Conservation (phyloP, 2,113 vertebrate species). For the Craseonycteris thonglongyai region DNA sequence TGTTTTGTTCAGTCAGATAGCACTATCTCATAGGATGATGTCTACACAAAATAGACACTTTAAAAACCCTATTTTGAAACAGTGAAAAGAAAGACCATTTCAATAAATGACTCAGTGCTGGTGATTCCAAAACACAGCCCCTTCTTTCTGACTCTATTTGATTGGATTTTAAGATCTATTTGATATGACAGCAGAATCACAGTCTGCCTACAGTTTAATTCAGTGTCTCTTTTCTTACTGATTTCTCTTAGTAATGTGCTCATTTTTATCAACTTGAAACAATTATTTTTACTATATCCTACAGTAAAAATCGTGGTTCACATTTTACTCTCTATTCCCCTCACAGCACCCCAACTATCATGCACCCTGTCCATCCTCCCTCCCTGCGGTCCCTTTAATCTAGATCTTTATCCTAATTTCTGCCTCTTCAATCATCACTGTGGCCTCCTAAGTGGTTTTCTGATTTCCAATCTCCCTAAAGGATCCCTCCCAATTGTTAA, state of each 20-base stretch:
- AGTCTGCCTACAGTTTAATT: background rate
- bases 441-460: background rate
- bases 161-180: slow-evolving; percentile 7
- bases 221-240: background rate
- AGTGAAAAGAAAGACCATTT: background rate
- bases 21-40: background rate
- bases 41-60: background rate
- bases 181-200: background rate
- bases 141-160: background rate
- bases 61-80: background rate
- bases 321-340: background rate
- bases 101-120: background rate
- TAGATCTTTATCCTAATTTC: background rate
- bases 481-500: background rate
- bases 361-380: background rate
- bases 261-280: background rate
- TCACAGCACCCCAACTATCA: fast-evolving
- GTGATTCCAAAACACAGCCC: background rate
- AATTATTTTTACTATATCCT: background rate
- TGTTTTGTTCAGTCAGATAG: background rate
- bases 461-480: background rate
- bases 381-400: background rate
- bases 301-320: background rate
- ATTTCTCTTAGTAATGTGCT: background rate
- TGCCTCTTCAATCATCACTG: background rate